phyloP scores from a whole-genome alignment of 2,888 invertebrate species.

The Sarcophaga rosellei region DNA sequence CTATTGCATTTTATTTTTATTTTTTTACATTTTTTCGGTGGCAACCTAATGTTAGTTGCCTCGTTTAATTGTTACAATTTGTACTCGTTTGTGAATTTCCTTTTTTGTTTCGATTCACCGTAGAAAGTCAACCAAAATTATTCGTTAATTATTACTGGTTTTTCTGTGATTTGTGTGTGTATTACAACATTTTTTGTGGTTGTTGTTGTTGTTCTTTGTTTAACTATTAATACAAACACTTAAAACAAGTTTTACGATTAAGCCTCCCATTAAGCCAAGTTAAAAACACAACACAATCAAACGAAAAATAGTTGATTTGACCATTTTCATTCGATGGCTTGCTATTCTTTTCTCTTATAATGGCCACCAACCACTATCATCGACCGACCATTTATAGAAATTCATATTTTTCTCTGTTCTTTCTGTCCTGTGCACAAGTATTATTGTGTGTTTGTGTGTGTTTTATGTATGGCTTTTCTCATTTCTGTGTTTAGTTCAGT shows the following conservation, averaged over 20 bases:
- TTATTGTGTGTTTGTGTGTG: not conserved
- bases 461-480: slow-evolving; percentile 4
- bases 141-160: not conserved
- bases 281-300: not conserved
- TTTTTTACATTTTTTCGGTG: not conserved
- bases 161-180: not conserved
- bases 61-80: not conserved
- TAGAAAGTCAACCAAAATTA: not conserved
- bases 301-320: slow-evolving; percentile 58
- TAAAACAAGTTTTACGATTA: slow-evolving; percentile 47
- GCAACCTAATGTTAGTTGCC: not conserved
- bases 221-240: no score
- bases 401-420: no score
- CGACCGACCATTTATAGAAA: not conserved
- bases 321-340: slow-evolving; percentile 17
- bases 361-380: not conserved
- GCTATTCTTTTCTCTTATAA: not conserved
- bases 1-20: not conserved
- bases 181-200: not conserved
- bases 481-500: slow-evolving; percentile 41
- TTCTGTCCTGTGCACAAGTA: no score
- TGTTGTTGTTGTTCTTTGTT: not conserved
- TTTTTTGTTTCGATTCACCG: not conserved
- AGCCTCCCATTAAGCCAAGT: slow-evolving; percentile 48
- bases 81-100: not conserved